Conservation (phyloP, 1,140 invertebrate species). For the Mesaphorura yosii region DNA sequence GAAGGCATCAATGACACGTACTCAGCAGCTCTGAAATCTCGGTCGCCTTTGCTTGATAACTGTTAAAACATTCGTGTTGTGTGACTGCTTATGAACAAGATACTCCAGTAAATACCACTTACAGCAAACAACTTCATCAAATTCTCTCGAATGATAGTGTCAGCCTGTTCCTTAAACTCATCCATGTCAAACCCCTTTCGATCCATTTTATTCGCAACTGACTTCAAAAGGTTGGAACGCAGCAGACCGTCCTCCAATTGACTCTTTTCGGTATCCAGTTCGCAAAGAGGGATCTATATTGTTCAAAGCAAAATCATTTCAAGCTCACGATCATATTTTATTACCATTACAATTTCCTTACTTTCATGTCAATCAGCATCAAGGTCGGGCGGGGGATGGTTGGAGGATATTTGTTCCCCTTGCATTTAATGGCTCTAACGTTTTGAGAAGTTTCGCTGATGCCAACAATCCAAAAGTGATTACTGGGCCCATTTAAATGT, state of each 20-base stretch:
- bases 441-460: conserved; percentile 62
- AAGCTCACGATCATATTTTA: not conserved
- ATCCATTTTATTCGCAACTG: conserved; percentile 26
- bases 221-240: conserved; percentile 38
- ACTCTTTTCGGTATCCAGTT: conserved; percentile 65
- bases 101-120: conserved; percentile 13
- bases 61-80: conserved; percentile 11
- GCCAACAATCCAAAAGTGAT: conserved; percentile 69
- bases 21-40: conserved; percentile 74
- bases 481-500: conserved; percentile 46
- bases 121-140: conserved; percentile 67
- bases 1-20: conserved; percentile 70
- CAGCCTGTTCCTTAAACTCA: conserved; percentile 44
- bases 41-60: conserved; percentile 48
- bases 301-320: conserved; percentile 35
- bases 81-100: conserved; percentile 8
- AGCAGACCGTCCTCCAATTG: conserved; percentile 64
- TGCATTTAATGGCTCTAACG: conserved; percentile 70
- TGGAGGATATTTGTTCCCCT: conserved; percentile 71
- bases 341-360: conserved; percentile 31
- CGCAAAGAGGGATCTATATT: conserved; percentile 61
- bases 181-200: conserved; percentile 34
- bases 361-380: conserved; percentile 52
- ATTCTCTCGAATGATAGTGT: conserved; percentile 56
- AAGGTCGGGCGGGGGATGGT: conserved; percentile 73